Evolutionary conservation across 23 tunicate species (phyloP), one percentile per base, ranked within the genome.

Genomic region (Halocynthia roretzi): DNA sequence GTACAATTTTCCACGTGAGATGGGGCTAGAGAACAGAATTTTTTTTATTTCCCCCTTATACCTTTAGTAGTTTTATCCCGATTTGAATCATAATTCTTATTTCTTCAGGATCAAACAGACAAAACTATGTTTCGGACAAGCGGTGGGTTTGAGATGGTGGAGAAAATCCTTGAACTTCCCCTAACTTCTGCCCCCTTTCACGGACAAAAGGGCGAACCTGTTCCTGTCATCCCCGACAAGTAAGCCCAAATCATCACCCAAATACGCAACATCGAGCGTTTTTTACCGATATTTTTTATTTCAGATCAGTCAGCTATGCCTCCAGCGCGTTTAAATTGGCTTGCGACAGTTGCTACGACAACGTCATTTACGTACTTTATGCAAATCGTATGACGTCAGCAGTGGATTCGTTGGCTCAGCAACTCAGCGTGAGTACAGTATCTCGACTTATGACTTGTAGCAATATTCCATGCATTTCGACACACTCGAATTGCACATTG

Each of bases 261-360:
- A 11, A n/a, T 50, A 12, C 1, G n/a, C 15, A 1, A 44, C 15
- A 23, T 72, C 50, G 12, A 14, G 12, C 15, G 5, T 72, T 44
- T 5, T 72, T 72, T 4, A 19, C 0, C 2, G 1, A 72, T 51
- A 40, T 72, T n/a, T 81, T 69, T 72, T 51, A 72, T 71, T 61
- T 52, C 71, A 90, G 97, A 81, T 77, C 89, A n/a, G 80, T 90
- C 17, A 55, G 80, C 56, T 76, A 81, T 71, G 97, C 90, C 10
- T 90, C 87, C 71, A 14, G 57, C 14, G 70, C 72, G 65, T 90
- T 90, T 60, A 81, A 82, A 12, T 40, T 67, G 2, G 97, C 97
- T 9, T 84, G 90, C 20, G 80, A 70, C 58, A 68, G 72, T 71
- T 67, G 83, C 76, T 57, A 81, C 78, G 84, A 90, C 90, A 90